phyloP scores from a whole-genome alignment of 2,888 invertebrate genomes.

The Lithophane leautieri region DNA sequence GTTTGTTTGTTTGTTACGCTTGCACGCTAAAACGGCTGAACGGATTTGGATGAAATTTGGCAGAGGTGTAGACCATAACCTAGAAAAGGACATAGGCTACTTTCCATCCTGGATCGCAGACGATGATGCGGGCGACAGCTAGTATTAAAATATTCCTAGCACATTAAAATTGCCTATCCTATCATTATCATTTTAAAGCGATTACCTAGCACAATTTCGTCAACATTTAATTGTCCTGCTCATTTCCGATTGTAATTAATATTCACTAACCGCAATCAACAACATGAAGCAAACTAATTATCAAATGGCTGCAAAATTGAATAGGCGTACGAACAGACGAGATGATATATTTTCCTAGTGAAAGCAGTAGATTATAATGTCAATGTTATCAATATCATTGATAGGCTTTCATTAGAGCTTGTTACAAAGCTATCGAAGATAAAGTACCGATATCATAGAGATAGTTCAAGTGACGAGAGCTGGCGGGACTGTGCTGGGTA shows the following conservation, averaged over 20 bases:
- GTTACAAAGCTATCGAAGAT: conserved; percentile 68
- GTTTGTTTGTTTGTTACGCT: too few species aligned
- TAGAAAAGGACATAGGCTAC: too few species aligned
- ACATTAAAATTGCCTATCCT: too few species aligned
- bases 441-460: conserved; percentile 62
- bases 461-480: conserved; percentile 63
- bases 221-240: conserved; percentile 3
- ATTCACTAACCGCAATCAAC: conserved; percentile 9
- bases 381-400: conserved; percentile 46
- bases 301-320: conserved; percentile 11
- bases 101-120: too few species aligned
- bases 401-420: conserved; percentile 64
- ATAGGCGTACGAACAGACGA: conserved; percentile 2
- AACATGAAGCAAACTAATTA: conserved; percentile 11
- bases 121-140: too few species aligned
- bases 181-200: not conserved
- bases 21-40: too few species aligned
- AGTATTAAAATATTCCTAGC: too few species aligned
- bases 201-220: not conserved
- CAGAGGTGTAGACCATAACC: too few species aligned
- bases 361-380: conserved; percentile 31
- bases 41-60: too few species aligned
- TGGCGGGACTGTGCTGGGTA: conserved; percentile 26
- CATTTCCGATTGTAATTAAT: conserved; percentile 22
- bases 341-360: conserved; percentile 15